Evolutionary conservation across 2,797 vertebrate species (phyloP).

Genomic region (Clarias fuscus): DNA sequence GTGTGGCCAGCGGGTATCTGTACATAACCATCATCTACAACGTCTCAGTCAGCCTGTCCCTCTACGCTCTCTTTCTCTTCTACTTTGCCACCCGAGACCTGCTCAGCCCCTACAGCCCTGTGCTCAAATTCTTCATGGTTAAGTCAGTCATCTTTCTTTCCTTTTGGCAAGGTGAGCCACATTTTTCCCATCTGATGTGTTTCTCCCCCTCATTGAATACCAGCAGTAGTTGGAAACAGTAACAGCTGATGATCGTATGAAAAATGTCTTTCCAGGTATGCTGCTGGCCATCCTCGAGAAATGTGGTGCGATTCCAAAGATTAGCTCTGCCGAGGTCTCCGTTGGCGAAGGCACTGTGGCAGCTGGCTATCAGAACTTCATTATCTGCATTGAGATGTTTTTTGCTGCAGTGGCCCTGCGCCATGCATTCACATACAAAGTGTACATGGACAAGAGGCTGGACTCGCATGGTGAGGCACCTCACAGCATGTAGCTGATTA

Average conservation of each 20-base stretch:
- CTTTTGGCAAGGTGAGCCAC: conserved; percentile 92
- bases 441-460: conserved; percentile 90
- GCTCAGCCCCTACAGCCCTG: conserved; percentile 90
- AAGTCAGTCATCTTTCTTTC: conserved; percentile 98
- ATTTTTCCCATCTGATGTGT: background rate
- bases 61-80: conserved; percentile 96
- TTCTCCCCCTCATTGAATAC: background rate
- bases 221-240: background rate
- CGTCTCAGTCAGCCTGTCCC: conserved; percentile 92
- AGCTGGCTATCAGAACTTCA: conserved; percentile 97
- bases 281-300: conserved; percentile 95
- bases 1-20: conserved; percentile 91
- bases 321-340: conserved; percentile 82
- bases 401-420: conserved; percentile 91
- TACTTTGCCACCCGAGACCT: conserved; percentile 91
- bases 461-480: conserved; percentile 85
- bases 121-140: conserved; percentile 98
- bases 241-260: background rate
- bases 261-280: conserved; percentile 77
- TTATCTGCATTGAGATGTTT: conserved; percentile 98
- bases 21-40: conserved; percentile 96
- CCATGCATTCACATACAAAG: conserved; percentile 92
- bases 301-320: conserved; percentile 94
- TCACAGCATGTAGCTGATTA: background rate
- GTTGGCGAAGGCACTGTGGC: conserved; percentile 95